Evolutionary conservation across 2,797 vertebrate genomes (phyloP).

Genomic region (Neosalanx taihuensis): DNA sequence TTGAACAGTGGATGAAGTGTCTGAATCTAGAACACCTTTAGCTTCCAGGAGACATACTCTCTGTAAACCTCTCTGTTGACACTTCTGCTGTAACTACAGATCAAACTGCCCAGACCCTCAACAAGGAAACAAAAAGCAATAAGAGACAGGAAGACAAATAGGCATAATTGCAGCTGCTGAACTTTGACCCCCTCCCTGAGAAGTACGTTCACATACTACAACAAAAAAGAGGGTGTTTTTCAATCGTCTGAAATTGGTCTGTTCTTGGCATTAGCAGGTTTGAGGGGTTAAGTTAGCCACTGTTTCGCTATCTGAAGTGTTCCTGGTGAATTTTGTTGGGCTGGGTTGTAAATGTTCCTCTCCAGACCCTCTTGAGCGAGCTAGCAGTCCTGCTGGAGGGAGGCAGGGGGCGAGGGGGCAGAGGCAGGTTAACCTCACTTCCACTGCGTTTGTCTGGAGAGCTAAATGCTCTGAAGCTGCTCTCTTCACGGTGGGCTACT

Average conservation of each 20-base stretch:
- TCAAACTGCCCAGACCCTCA: conserved; percentile 71
- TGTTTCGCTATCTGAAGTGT: conserved; percentile 54
- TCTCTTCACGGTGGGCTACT: conserved; percentile 5
- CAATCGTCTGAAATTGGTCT: conserved; percentile 66
- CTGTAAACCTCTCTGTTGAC: conserved; percentile 60
- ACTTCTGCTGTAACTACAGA: conserved; percentile 68
- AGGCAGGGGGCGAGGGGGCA: conserved; percentile 13
- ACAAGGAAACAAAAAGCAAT: conserved; percentile 62
- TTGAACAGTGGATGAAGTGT: too few relatives aligned
- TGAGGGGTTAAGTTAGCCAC: conserved; percentile 57
- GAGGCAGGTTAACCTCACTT: conserved; percentile 48
- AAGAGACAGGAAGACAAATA: conserved; percentile 45
- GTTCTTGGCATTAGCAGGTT: conserved; percentile 39
- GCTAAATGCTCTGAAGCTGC: conserved; percentile 13
- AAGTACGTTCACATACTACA: conserved; percentile 13
- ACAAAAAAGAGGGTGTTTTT: conserved; percentile 65
- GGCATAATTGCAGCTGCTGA: conserved; percentile 69
- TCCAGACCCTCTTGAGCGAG: conserved; percentile 38
- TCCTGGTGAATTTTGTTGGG: conserved; percentile 53
- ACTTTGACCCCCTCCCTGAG: conserved; percentile 26
- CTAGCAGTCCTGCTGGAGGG: conserved; percentile 24
- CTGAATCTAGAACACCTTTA: too few relatives aligned
- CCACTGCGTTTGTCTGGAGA: conserved; percentile 40
- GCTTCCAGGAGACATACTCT: conserved; percentile 62
- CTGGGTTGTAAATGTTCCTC: conserved; percentile 45